Conservation (phyloP, 1,140 invertebrate species). For the Helicoverpa zea region DNA sequence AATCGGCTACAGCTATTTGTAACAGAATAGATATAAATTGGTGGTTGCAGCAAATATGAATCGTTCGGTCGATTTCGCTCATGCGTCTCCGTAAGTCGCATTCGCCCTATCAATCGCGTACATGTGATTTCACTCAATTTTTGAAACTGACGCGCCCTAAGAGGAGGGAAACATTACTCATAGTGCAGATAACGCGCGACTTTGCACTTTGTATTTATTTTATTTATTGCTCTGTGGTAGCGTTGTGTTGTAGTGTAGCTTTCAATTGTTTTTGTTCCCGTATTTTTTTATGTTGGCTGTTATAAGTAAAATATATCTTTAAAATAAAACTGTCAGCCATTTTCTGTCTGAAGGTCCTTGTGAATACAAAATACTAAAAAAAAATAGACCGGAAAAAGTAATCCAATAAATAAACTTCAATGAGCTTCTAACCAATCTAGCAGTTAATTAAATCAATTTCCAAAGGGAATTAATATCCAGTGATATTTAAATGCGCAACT, state of each 20-base stretch:
- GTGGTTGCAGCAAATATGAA: slow-evolving; percentile 76
- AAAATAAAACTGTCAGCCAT: background rate
- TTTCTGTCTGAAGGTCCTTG: too few relatives aligned
- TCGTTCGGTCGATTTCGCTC: slow-evolving; percentile 66
- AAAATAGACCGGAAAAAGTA: background rate
- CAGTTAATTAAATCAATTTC: slow-evolving; percentile 60
- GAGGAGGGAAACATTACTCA: slow-evolving; percentile 74
- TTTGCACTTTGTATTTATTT: slow-evolving; percentile 44
- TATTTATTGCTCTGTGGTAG: slow-evolving; percentile 41
- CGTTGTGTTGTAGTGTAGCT: background rate
- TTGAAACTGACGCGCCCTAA: slow-evolving; percentile 83
- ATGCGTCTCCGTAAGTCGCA: slow-evolving; percentile 57
- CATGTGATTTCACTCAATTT: slow-evolving; percentile 86
- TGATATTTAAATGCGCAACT: slow-evolving; percentile 64
- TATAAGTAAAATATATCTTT: background rate
- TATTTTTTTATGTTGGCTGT: background rate
- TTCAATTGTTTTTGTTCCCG: background rate
- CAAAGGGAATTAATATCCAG: slow-evolving; percentile 60
- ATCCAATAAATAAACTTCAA: background rate
- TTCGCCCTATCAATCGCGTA: slow-evolving; percentile 81
- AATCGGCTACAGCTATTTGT: slow-evolving; percentile 78
- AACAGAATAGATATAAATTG: slow-evolving; percentile 82
- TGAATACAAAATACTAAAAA: too few relatives aligned
- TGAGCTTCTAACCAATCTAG: slow-evolving; percentile 27
- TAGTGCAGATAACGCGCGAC: slow-evolving; percentile 60